phyloP scores from a whole-genome alignment of 1,140 invertebrate genomes.

The Streblospio benedicti region DNA sequence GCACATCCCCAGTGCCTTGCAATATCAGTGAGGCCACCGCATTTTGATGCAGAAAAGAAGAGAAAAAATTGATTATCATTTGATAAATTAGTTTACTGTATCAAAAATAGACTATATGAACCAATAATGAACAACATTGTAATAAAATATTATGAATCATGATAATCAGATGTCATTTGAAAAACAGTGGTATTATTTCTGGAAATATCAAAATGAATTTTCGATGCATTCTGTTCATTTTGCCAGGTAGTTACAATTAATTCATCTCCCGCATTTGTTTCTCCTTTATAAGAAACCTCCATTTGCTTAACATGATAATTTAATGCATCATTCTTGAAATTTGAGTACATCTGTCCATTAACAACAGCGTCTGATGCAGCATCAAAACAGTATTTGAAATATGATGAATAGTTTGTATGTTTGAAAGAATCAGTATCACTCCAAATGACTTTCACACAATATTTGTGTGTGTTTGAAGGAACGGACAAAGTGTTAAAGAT shows the following conservation, averaged over 20 bases:
- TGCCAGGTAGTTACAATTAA: conserved; percentile 17
- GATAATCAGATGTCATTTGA: no score
- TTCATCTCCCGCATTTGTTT: conserved; percentile 13
- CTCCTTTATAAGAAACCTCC: conserved; percentile 13
- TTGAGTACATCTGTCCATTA: conserved; percentile 9
- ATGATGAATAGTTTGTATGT: conserved; percentile 19
- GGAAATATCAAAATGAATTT: conserved; percentile 10
- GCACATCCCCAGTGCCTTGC: no score
- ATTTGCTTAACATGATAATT: conserved; percentile 14
- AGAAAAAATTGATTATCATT: no score
- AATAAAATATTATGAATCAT: no score
- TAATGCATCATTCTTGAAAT: conserved; percentile 4
- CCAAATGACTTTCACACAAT: conserved; percentile 9
- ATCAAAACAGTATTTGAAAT: conserved; percentile 20
- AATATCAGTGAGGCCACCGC: no score
- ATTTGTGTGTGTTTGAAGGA: neutral
- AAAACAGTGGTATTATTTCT: conserved; percentile 1
- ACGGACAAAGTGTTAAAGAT: conserved; percentile 8
- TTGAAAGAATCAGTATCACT: conserved; percentile 17
- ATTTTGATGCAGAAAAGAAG: no score
- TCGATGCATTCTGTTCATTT: conserved; percentile 2
- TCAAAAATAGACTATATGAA: no score
- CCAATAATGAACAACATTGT: no score
- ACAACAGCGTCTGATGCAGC: conserved; percentile 15
- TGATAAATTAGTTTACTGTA: no score